Evolutionary conservation across 2,113 vertebrate species (phyloP).

Genomic region (Hucho hucho): DNA sequence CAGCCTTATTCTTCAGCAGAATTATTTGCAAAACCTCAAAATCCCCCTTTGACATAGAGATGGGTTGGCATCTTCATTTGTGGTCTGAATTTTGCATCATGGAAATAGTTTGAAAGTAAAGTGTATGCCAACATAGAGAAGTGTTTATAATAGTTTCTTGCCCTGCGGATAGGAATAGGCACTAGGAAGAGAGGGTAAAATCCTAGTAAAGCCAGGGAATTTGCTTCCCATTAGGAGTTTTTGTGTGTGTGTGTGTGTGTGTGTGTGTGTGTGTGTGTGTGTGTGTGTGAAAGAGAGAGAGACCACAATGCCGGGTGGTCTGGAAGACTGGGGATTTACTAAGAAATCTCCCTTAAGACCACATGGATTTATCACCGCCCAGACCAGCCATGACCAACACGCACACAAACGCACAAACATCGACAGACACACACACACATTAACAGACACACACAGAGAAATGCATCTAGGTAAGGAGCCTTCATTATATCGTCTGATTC

Average conservation of each 20-base stretch:
- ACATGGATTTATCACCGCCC: conserved; percentile 61
- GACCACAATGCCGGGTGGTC: conserved; percentile 70
- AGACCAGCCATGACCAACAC: conserved; percentile 48
- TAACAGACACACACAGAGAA: conserved; percentile 29
- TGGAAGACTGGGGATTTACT: conserved; percentile 47
- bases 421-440: conserved; percentile 20
- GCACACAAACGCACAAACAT: conserved; percentile 45
- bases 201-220: conserved; percentile 55
- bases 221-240: conserved; percentile 62
- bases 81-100: conserved; percentile 21
- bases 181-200: conserved; percentile 37
- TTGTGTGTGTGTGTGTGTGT: not conserved
- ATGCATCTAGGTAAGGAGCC: conserved; percentile 19
- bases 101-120: conserved; percentile 46
- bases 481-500: conserved; percentile 26
- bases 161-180: conserved; percentile 44
- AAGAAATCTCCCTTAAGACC: conserved; percentile 66
- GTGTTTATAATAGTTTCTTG: conserved; percentile 51
- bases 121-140: conserved; percentile 46
- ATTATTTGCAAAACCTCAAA: conserved; percentile 12
- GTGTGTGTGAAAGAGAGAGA: conserved; percentile 24
- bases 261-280: not conserved
- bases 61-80: conserved; percentile 23
- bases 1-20: conserved; percentile 17
- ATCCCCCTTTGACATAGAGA: conserved; percentile 21